Evolutionary conservation across 2,888 invertebrate genomes (phyloP).

Genomic region (Barypeithes pellucidus): DNA sequence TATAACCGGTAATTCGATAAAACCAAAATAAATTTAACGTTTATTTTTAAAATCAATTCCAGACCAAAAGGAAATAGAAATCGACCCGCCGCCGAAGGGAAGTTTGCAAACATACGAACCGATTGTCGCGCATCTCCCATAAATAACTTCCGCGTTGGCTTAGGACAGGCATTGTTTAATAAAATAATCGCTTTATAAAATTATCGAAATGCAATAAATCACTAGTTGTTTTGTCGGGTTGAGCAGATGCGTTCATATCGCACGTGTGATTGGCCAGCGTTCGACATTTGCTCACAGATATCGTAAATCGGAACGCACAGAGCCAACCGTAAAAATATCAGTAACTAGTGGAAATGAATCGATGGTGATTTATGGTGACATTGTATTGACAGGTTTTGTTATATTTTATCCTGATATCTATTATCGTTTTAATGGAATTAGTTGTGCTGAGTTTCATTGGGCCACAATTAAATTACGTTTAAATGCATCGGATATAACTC

Average conservation of each 20-base stretch:
- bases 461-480: not conserved
- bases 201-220: slow-evolving; percentile 68
- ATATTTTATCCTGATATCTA: slow-evolving; percentile 62
- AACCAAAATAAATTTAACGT: slow-evolving; percentile 5
- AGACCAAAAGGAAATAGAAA: slow-evolving; percentile 50
- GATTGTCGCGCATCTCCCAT: slow-evolving; percentile 55
- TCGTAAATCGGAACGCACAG: slow-evolving; percentile 45
- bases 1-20: not conserved
- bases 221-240: slow-evolving; percentile 66
- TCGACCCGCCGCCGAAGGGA: slow-evolving; percentile 47
- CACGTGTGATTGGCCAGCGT: slow-evolving; percentile 67
- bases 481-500: not conserved
- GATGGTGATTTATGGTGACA: slow-evolving; percentile 67
- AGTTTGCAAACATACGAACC: slow-evolving; percentile 53
- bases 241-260: slow-evolving; percentile 66
- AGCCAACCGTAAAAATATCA: slow-evolving; percentile 67
- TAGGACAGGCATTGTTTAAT: slow-evolving; percentile 61
- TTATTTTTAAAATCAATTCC: slow-evolving; percentile 48
- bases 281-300: slow-evolving; percentile 39
- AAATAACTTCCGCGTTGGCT: slow-evolving; percentile 53
- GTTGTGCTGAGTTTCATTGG: not conserved
- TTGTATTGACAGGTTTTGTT: slow-evolving; percentile 63
- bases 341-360: slow-evolving; percentile 65
- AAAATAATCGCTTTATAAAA: slow-evolving; percentile 68
- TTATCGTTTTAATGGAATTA: slow-evolving; percentile 46